Conservation (phyloP, 2,888 invertebrate genomes). For the Melanostoma mellinum region DNA sequence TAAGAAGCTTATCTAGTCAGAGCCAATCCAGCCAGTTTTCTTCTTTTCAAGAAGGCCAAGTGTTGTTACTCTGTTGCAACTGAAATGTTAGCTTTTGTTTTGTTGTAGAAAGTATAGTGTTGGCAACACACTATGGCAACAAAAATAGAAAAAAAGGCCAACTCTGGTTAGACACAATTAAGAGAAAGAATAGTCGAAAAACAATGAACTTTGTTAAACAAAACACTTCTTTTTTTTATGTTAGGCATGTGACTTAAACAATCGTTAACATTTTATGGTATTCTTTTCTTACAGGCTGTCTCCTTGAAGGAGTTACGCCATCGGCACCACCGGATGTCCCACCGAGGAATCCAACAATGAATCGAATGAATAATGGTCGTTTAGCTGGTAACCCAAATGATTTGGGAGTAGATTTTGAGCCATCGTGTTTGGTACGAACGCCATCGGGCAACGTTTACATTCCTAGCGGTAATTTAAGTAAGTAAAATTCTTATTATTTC, state of each 20-base stretch:
- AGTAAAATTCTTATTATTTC: slow-evolving; percentile 77
- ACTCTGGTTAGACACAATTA: slow-evolving; percentile 38
- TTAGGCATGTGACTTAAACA: slow-evolving; percentile 24
- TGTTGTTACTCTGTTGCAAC: slow-evolving; percentile 65
- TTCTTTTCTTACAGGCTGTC: slow-evolving; percentile 87
- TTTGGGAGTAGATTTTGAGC: slow-evolving; percentile 90
- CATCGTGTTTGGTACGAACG: slow-evolving; percentile 94
- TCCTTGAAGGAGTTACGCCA: slow-evolving; percentile 90
- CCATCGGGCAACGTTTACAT: slow-evolving; percentile 97
- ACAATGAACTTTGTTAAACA: slow-evolving; percentile 46
- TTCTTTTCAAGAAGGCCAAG: slow-evolving; percentile 34
- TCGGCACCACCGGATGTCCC: slow-evolving; percentile 93
- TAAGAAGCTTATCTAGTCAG: slow-evolving; percentile 72
- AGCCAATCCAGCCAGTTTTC: slow-evolving; percentile 59
- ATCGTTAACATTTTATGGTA: slow-evolving; percentile 58
- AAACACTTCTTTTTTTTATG: slow-evolving; percentile 24
- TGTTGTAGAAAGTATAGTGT: slow-evolving; percentile 41
- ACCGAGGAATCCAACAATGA: slow-evolving; percentile 95
- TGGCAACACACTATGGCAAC: slow-evolving; percentile 28
- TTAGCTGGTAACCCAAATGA: slow-evolving; percentile 91
- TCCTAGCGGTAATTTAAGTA: slow-evolving; percentile 89
- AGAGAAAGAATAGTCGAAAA: slow-evolving; percentile 19
- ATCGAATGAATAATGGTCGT: slow-evolving; percentile 94
- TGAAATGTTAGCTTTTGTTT: slow-evolving; percentile 70
- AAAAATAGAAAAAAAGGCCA: slow-evolving; percentile 28